Base-by-base conservation (phyloP, 2,113 vertebrate genomes). In the Meriones unguiculatus region DNA sequence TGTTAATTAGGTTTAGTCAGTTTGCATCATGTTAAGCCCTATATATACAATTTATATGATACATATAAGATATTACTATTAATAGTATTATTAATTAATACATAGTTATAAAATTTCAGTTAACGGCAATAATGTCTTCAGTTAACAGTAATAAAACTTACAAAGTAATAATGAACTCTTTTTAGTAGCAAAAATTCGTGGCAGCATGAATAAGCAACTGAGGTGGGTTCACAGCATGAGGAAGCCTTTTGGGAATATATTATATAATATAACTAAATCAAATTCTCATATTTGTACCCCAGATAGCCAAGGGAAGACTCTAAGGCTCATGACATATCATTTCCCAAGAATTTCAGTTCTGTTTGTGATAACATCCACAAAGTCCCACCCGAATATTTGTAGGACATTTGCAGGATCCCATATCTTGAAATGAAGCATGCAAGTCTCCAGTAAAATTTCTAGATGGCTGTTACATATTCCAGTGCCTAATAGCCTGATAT, bases 261-360 rank as follows among this genome's bases (percentile, higher is more conserved):
- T 78, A 62, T 46, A 32, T 20, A 90, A 64, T 41, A n/a, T 73
- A 73, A 82, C 89, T 91, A 93, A 88, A 67, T 81, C 41, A n/a
- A 82, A 76, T 65, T 81, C 12, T 62, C 65, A 20, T 20, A 82
- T 69, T 87, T 89, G 30, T 73, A 72, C n/a, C 5, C 22, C 41
- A 85, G n/a, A 7, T 50, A 76, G n/a, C 41, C 25, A 22, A 67
- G 78, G 52, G 73, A 91, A 91, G 28, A 13, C 70, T 50, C 41
- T 70, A 64, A 88, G 73, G 32, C 5, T 93, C 54, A 86, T 54
- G 38, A 38, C 59, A 81, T 62, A 54, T 57, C 76, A 62, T 82
- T 93, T 75, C 11, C 25, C 7, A n/a, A 73, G n/a, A 17, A 59
- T 35, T 77, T 81, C 15, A 67, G 24, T 77, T 46, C 3, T 30